Percentiles rank a stretch among this genome's conserved stretches.
phyloP scores from a whole-genome alignment of 2,797 vertebrate species.

The Alectoris magna region DNA sequence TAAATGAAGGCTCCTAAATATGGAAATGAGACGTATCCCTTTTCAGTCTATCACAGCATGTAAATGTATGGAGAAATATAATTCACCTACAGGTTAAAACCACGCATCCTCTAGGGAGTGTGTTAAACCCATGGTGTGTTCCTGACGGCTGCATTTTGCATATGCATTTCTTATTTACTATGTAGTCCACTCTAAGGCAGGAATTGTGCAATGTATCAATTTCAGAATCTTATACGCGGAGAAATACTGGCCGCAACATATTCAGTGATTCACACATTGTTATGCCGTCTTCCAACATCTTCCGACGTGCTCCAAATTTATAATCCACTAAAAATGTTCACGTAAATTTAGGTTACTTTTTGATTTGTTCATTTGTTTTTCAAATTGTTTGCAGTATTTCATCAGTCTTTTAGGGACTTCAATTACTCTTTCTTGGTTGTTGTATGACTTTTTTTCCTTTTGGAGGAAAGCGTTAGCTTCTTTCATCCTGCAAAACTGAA shows the following conservation, averaged over 20 bases:
- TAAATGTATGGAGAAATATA: neutral
- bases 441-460: neutral
- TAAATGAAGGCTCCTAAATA: constrained; percentile 15
- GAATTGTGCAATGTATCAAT: neutral
- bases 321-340: neutral
- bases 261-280: neutral
- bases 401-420: neutral
- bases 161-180: neutral
- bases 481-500: neutral
- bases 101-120: neutral
- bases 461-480: neutral
- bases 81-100: neutral
- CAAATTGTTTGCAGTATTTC: neutral
- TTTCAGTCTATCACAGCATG: neutral
- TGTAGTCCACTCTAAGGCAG: neutral
- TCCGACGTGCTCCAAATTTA: neutral
- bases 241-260: neutral
- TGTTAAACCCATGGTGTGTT: neutral
- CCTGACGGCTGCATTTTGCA: neutral
- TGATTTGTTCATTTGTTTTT: neutral
- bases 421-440: neutral
- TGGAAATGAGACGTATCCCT: neutral
- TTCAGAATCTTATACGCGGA: neutral
- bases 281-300: neutral
- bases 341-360: neutral